Percentiles rank a stretch among this genome's conserved stretches.
Conservation (phyloP, 2,797 vertebrate species). For the Onychomys arenicola region DNA sequence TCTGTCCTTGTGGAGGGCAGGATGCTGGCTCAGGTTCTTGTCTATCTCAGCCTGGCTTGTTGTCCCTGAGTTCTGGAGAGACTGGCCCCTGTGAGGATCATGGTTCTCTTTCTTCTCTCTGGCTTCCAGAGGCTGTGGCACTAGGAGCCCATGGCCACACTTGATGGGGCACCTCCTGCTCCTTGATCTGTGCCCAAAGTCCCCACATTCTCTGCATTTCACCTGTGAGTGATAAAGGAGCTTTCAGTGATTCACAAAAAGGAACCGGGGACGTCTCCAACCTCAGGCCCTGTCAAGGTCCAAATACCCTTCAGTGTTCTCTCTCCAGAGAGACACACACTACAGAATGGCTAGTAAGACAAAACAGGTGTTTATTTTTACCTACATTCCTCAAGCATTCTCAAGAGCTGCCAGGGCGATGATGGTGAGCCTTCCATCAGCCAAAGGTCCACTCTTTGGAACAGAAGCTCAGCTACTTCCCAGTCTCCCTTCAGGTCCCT, state of each 20-base stretch:
- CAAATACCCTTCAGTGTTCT: background rate
- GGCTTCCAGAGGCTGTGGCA: fast-evolving
- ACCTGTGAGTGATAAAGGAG: background rate
- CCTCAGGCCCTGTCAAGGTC: fast-evolving
- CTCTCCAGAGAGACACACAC: background rate
- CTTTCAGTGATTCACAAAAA: background rate
- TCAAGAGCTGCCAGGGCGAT: too few species aligned
- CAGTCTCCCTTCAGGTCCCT: background rate
- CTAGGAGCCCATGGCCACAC: fast-evolving
- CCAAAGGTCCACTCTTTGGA: background rate
- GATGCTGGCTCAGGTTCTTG: background rate
- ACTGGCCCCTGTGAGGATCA: fast-evolving
- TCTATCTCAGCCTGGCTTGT: fast-evolving
- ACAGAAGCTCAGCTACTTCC: too few species aligned
- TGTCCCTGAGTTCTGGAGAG: fast-evolving
- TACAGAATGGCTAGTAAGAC: background rate
- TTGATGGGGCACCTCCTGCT: background rate
- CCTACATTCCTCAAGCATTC: too few species aligned
- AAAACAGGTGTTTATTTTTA: too few species aligned
- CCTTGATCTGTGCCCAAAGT: background rate
- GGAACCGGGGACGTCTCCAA: background rate
- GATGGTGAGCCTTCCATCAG: background rate
- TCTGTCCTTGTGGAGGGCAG: too few species aligned
- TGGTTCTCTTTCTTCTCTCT: background rate
- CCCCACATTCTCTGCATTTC: constrained; percentile 14